Evolutionary conservation across 1,140 invertebrate genomes (phyloP), one percentile per base, ranked within the genome.

Genomic region (Melitaea cinxia): DNA sequence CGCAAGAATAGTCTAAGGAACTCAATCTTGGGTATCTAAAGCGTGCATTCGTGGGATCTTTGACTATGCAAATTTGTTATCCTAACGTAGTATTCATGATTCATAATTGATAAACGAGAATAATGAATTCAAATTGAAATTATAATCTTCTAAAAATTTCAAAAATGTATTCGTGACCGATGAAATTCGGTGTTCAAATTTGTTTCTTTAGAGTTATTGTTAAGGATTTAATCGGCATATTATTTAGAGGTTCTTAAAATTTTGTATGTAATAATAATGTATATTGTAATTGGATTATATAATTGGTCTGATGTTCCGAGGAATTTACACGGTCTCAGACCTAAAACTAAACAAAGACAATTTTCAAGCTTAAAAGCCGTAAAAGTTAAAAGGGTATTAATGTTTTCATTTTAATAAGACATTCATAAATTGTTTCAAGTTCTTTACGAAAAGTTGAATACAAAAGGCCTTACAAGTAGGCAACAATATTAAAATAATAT

Each of bases 1-100:
- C 75, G 68, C 73, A 68, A 61, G 70, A 78, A 77, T 75, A 74
- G 65, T 61, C 53, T 45, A 23, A 33, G 28, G 47, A 50, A 65
- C 61, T 64, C 57, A 49, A 60, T 62, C 56, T 56, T 49, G 53
- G 53, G 14, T 59, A 54, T 14, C 49, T 45, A 49, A 42, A 35
- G 23, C 56, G 37, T 59, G 55, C 56, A 50, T 66, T 59, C 45
- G 37, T 47, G 26, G 57, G 24, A 10, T 59, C 23, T 30, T 30
- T 26, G 56, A 28, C 42, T 59, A 59, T 59, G 57, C 57, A 49
- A 59, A 59, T 59, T 59, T 33, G 14, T 49, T 33, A 23, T 59
- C 17, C 42, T 14, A 33, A 28, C 26, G 26, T 15, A 49, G 21
- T 21, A 26, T 42, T 37, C 53, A 37, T 56, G 19, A 15, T 30